Base-by-base conservation (phyloP, 2,888 invertebrate genomes). In the Andrena haemorrhoa region DNA sequence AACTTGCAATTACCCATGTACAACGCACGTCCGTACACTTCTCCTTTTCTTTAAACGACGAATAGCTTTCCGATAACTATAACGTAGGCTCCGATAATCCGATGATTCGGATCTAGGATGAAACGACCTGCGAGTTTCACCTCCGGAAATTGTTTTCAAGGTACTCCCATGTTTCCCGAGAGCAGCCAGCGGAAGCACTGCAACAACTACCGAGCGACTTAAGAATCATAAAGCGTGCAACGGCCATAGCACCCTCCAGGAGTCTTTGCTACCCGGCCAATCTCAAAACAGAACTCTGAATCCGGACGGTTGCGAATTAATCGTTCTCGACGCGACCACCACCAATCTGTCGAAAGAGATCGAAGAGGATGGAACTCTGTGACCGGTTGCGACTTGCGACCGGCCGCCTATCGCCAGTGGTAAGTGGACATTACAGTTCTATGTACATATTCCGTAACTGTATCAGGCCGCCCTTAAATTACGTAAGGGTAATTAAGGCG, bases 161-260 rank as follows among this genome's bases (percentile, higher is more conserved):
- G 92, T 93, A 7, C 88, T 91, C 60, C 92, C 91, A 6, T 92
- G 91, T 78, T 91, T 92, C 93, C 94, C 74, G 94, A 94, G 78
- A 83, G 85, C 79, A 26, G 75, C 77, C 56, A 87, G 79, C 3
- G 86, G 95, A 93, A 92, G 95, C 8, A 49, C 58, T 29, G 47
- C 75, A 12, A 76, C 51, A 51, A 31, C 33, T 26, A 68, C 51
- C 75, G 94, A 94, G 78, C 95, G 95, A 88, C 95, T 95, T 93
- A 95, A 95, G 51, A 95, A 96, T 10, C 97, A 97, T 90, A 95
- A 96, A 89, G 95, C 96, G 72, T 97, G 96, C 93, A 97, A 97
- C 89, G 97, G 97, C 1, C 96, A 96, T 88, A 96, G 97, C 87
- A 97, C 97, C 1, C 95, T 96, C 87, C 96, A 97, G 90, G 96